phyloP scores from a whole-genome alignment of 92 coral and sea anemone genomes.

The Heteractis magnifica region DNA sequence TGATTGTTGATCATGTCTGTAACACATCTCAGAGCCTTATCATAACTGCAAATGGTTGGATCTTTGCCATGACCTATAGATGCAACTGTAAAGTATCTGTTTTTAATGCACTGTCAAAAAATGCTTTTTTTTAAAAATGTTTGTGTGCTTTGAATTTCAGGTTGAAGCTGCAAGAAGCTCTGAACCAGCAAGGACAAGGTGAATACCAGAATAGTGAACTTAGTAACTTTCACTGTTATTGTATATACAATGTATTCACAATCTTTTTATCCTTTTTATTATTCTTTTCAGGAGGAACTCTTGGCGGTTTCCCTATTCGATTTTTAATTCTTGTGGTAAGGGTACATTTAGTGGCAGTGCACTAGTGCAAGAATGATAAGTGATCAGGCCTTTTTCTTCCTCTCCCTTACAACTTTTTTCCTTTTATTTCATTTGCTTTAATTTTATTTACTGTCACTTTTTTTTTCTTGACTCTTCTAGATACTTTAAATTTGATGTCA shows the following conservation, averaged over 20 bases:
- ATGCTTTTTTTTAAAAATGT: too few species aligned
- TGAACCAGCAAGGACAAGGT: conserved; percentile 65
- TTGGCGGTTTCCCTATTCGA: conserved; percentile 93
- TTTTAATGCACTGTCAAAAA: background rate
- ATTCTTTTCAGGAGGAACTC: conserved; percentile 74
- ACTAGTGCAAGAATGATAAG: too few species aligned
- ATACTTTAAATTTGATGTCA: background rate
- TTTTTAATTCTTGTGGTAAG: conserved; percentile 95
- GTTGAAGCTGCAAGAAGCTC: conserved; percentile 65
- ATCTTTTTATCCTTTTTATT: background rate
- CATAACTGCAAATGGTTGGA: too few species aligned
- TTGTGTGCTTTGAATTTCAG: conserved; percentile 9
- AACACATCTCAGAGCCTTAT: too few species aligned
- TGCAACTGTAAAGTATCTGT: background rate
- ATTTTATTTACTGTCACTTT: background rate
- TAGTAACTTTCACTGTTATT: background rate
- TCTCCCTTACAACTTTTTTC: background rate
- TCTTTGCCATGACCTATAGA: too few species aligned
- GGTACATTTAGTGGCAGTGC: background rate
- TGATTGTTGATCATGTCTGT: too few species aligned
- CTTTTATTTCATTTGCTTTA: background rate
- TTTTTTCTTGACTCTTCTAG: background rate
- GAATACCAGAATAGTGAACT: background rate
- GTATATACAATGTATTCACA: background rate
- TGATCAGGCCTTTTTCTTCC: background rate